Conservation (phyloP, 2,113 vertebrate genomes). For the Ciconia boyciana region DNA sequence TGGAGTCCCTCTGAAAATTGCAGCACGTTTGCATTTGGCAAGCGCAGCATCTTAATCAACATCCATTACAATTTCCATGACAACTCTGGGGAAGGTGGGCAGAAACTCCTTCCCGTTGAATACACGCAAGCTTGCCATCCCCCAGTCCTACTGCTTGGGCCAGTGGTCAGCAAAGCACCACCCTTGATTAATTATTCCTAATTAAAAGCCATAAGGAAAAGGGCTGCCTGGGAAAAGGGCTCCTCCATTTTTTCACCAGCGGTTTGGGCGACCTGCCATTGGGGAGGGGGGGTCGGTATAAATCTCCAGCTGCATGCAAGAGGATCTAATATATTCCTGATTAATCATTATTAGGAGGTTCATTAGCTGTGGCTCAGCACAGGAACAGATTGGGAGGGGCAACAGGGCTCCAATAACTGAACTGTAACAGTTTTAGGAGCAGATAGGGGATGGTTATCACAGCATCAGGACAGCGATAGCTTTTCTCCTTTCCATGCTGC, state of each 20-base stretch:
- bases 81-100: neutral
- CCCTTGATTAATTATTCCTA: neutral
- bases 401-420: neutral
- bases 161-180: neutral
- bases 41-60: neutral
- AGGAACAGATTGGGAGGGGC: neutral
- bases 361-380: neutral
- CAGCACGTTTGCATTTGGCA: neutral
- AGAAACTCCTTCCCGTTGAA: neutral
- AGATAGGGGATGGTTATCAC: rapidly evolving
- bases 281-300: neutral
- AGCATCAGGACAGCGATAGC: rapidly evolving
- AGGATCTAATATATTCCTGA: neutral
- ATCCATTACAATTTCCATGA: slow-evolving; percentile 28
- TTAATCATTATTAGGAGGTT: neutral
- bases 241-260: rapidly evolving
- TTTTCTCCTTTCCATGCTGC: neutral
- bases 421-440: neutral
- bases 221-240: neutral
- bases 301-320: neutral
- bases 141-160: neutral
- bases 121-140: neutral
- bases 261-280: neutral
- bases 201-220: rapidly evolving
- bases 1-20: neutral